phyloP scores from a whole-genome alignment of 1,140 invertebrate species.

The Lepidurus apus region DNA sequence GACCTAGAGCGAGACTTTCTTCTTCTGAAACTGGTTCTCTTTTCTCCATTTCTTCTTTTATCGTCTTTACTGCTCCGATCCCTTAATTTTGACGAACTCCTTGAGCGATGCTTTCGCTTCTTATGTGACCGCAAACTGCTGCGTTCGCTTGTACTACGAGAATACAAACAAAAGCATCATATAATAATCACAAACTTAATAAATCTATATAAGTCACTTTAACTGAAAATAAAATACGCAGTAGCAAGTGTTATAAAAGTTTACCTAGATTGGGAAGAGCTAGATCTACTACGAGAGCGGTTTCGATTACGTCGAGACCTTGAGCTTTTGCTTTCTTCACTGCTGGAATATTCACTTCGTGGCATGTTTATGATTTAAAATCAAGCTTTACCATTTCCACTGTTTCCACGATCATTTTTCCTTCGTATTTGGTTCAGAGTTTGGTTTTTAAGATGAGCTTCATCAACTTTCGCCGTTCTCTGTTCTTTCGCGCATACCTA shows the following conservation, averaged over 20 bases:
- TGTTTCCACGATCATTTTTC: too few relatives aligned
- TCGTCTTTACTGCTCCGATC: background rate
- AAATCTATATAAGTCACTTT: too few relatives aligned
- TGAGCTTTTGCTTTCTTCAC: background rate
- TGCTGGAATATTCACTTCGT: background rate
- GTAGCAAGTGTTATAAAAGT: background rate
- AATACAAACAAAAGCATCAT: background rate
- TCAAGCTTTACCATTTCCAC: too few relatives aligned
- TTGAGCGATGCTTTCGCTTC: slow-evolving; percentile 1
- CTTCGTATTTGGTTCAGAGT: background rate
- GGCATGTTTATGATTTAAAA: background rate
- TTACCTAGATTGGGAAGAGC: background rate
- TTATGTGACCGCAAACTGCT: background rate
- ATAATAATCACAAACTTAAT: too few relatives aligned
- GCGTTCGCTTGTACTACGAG: background rate
- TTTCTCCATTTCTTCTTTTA: background rate
- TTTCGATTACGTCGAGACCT: background rate
- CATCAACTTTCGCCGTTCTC: background rate
- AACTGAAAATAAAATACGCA: too few relatives aligned
- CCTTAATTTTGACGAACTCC: background rate
- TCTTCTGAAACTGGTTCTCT: background rate
- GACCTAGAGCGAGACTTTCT: slow-evolving; percentile 8
- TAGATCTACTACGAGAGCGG: background rate
- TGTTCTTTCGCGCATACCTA: background rate
- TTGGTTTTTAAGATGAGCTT: background rate